A percentile compares a stretch with the other conserved stretches of the same genome.
Evolutionary conservation across 2,888 invertebrate species (phyloP).

Genomic region (Acheta domesticus): DNA sequence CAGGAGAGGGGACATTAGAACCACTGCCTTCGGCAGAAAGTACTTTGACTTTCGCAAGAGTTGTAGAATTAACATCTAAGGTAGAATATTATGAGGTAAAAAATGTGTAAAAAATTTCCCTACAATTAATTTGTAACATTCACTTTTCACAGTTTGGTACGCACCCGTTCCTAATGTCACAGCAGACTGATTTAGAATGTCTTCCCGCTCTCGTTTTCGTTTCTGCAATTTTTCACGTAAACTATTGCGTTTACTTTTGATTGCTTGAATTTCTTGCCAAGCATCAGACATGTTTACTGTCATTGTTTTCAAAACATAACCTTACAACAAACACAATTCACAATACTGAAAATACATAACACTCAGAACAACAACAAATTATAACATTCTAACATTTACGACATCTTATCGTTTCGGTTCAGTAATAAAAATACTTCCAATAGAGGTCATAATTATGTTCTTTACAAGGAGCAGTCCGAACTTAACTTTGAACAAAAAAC

Average conservation of each 20-base stretch:
- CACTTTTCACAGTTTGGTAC: conserved; percentile 31
- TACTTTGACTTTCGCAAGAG: conserved; percentile 35
- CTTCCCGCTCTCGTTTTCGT: conserved; percentile 87
- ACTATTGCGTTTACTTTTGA: conserved; percentile 87
- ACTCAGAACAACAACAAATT: no score
- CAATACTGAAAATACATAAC: no score
- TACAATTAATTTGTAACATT: no score
- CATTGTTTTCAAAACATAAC: background rate
- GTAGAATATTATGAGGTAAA: conserved; percentile 19
- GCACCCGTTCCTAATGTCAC: conserved; percentile 24
- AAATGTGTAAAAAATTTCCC: background rate
- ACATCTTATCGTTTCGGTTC: no score
- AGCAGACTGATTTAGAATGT: conserved; percentile 55
- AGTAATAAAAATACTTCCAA: no score
- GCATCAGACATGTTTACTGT: conserved; percentile 72
- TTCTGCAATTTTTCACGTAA: conserved; percentile 85
- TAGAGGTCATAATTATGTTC: no score
- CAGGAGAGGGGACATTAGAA: conserved; percentile 37
- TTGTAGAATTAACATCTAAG: conserved; percentile 35
- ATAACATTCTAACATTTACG: no score
- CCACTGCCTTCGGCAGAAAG: conserved; percentile 35
- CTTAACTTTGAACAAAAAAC: no score
- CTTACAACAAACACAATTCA: background rate
- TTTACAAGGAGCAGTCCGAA: no score
- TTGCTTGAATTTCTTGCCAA: conserved; percentile 93